Percentiles rank a stretch among this genome's conserved stretches.
These are phyloP conservation scores for Saccopteryx bilineata DNA, from an alignment of 2,113 vertebrate species.

Conservation along the genomic window DNA sequence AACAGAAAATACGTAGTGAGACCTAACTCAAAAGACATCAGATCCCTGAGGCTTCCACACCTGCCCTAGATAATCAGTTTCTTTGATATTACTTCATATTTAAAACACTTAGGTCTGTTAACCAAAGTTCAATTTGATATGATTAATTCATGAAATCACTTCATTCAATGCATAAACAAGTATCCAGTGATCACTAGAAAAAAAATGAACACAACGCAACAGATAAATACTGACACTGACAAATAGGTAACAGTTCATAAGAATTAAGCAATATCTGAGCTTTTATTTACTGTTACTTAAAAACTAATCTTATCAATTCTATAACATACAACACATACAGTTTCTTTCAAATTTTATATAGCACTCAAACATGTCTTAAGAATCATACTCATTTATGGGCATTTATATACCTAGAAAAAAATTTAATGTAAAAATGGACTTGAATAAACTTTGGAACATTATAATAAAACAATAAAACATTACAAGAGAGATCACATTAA, in stretches of 20 bases:
- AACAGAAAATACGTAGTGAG: not conserved
- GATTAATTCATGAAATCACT: conserved; percentile 34
- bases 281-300: not conserved
- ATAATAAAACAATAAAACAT: conserved; percentile 17
- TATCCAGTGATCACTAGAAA: not conserved
- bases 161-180: not conserved
- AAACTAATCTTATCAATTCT: conserved; percentile 3
- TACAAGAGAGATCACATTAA: not conserved
- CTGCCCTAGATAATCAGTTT: not conserved
- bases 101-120: conserved; percentile 21
- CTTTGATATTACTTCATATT: not conserved
- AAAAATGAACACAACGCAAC: not conserved
- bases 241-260: conserved; percentile 4
- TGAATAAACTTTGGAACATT: not conserved
- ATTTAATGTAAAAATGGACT: conserved; percentile 38
- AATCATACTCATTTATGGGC: not conserved
- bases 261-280: conserved; percentile 5
- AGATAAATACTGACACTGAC: not conserved
- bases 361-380: not conserved
- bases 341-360: not conserved
- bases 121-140: not conserved
- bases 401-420: not conserved
- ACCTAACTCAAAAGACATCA: not conserved
- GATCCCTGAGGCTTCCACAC: not conserved
- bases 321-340: not conserved